Conservation (phyloP, 2,888 invertebrate genomes). For the Phengaris arion region DNA sequence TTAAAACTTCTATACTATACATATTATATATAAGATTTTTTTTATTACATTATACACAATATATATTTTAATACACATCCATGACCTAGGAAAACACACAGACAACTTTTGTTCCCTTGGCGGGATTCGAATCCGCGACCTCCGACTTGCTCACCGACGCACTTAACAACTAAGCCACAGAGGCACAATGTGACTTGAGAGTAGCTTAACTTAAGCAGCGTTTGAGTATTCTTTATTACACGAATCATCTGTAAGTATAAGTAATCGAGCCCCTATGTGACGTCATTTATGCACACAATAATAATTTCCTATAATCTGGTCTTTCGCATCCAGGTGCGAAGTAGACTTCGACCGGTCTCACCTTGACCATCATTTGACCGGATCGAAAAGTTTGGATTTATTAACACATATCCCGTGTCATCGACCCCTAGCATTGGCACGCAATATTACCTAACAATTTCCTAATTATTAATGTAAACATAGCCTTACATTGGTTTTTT, state of each 20-base stretch:
- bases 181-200: too few species aligned
- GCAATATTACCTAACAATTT: not conserved
- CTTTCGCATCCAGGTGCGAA: not conserved
- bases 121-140: too few species aligned
- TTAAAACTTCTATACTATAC: too few species aligned
- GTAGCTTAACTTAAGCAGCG: too few species aligned
- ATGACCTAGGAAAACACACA: too few species aligned
- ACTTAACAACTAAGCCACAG: too few species aligned
- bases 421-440: not conserved
- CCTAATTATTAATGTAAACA: not conserved
- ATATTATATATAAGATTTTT: too few species aligned
- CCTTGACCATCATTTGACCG: conserved; percentile 3
- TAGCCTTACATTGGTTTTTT: not conserved
- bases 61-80: too few species aligned
- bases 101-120: too few species aligned
- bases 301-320: not conserved
- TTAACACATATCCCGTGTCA: conserved; percentile 1
- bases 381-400: not conserved
- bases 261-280: not conserved
- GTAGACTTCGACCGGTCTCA: not conserved
- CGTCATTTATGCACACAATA: not conserved
- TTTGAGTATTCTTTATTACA: too few species aligned
- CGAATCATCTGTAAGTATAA: not conserved
- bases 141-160: too few species aligned
- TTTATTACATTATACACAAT: too few species aligned